Evolutionary conservation across 1,140 invertebrate species (phyloP), one percentile per base, ranked within the genome.

Genomic region (Heliothis virescens): DNA sequence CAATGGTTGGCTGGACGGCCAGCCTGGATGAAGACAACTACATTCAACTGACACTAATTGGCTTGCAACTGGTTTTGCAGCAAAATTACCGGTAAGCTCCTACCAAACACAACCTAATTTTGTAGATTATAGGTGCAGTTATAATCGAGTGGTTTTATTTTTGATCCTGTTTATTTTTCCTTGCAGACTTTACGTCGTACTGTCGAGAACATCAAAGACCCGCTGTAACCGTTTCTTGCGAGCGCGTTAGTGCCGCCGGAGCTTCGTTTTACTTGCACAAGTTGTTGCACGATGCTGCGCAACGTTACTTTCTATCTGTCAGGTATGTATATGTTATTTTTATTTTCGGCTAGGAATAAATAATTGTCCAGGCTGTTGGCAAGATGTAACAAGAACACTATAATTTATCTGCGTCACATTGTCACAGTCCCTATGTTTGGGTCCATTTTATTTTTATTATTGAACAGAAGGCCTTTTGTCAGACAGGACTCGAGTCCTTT

Each of bases 1-100:
- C 74, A n/a, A 94, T 95, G 53, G 95, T 96, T 3, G n/a, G 98
- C 99, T 90, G 98, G 98, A 3, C 95, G 99, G 69, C 99, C 99
- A 5, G 98, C 98, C 0, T 99, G 99, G 99, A 99, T 99, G 99
- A 97, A 98, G 91, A 98, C 98, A 0, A 0, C 94, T 99, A 15
- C 97, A 98, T 83, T 98, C 98, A 88, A 99, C 98, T 1, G 98
- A 99, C 0, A 96, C 96, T 1, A 97, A 97, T 26, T 99, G 99
- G 99, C 95, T n/a, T 99, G 9, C 96, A 98, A 89, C 93, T 99
- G 21, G n/a, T n/a, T n/a, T 95, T 99, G 76, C 99, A 99, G 2
- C 97, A 98, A 93, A 96, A 85, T 88, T 98, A 48, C 96, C 95
- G 80, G 95, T 96, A 86, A 89, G 82, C n/a, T 16, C 7, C 4